Conservation (phyloP, 1,140 invertebrate species). For the Charaxes varanes region DNA sequence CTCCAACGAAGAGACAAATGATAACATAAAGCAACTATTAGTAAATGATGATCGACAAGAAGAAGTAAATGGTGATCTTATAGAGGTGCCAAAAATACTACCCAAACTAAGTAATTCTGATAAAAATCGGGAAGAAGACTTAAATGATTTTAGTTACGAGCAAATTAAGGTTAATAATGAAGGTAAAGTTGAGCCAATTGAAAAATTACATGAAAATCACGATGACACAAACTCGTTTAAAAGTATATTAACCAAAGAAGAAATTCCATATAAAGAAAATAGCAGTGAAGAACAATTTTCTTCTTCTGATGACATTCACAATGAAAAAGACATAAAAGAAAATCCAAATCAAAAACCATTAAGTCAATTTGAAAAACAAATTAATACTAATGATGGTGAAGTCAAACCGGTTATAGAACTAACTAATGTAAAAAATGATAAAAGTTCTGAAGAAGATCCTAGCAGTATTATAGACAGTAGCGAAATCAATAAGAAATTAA, state of each 20-base stretch:
- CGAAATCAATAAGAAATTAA: slow-evolving; percentile 22
- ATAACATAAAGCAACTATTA: too few species aligned
- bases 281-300: neutral
- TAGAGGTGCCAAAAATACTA: neutral
- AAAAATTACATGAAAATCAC: slow-evolving; percentile 24
- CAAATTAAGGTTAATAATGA: slow-evolving; percentile 29
- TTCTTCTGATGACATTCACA: slow-evolving; percentile 8
- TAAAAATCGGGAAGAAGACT: slow-evolving; percentile 30
- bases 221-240: slow-evolving; percentile 4
- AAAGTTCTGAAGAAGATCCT: slow-evolving; percentile 25
- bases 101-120: slow-evolving; percentile 7
- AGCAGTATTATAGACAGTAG: slow-evolving; percentile 22
- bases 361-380: slow-evolving; percentile 16
- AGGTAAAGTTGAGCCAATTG: slow-evolving; percentile 25
- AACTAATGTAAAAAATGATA: slow-evolving; percentile 35
- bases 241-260: too few species aligned
- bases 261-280: too few species aligned
- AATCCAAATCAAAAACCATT: slow-evolving; percentile 13
- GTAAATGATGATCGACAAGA: neutral
- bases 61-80: slow-evolving; percentile 4
- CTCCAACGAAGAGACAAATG: too few species aligned
- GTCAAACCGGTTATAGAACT: slow-evolving; percentile 58
- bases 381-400: slow-evolving; percentile 46
- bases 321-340: slow-evolving; percentile 13
- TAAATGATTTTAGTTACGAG: slow-evolving; percentile 42